These are phyloP conservation scores for Trochalopteron elliotii DNA, from an alignment of 2,113 vertebrate species.

Conservation along the genomic window DNA sequence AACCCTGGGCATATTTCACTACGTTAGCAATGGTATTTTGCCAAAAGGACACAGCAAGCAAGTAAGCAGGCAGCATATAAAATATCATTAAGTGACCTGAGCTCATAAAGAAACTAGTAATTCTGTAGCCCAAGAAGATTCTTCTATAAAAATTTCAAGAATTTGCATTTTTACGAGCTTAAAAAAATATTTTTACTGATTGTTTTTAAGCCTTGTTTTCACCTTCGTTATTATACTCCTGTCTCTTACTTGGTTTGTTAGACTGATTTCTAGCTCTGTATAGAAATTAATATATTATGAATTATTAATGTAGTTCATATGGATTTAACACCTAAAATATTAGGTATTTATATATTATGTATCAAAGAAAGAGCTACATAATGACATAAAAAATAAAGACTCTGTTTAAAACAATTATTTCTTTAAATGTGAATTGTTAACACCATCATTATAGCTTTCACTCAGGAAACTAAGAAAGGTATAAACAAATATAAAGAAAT, in stretches of 20 bases:
- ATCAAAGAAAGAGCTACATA: background rate
- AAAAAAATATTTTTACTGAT: background rate
- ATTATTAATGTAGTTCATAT: background rate
- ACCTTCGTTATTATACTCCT: background rate
- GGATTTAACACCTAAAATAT: background rate
- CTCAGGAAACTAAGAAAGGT: background rate
- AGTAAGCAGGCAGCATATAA: background rate
- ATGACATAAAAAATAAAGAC: background rate
- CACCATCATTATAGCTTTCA: background rate
- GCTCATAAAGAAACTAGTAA: background rate
- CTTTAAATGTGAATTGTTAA: background rate
- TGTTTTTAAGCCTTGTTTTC: background rate
- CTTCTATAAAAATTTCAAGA: background rate
- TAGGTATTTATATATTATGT: background rate
- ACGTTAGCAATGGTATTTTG: background rate
- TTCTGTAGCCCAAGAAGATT: background rate
- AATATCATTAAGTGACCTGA: background rate
- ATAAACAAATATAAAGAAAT: background rate
- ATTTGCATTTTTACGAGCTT: background rate
- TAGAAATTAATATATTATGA: background rate
- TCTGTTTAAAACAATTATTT: background rate
- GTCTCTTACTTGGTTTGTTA: background rate
- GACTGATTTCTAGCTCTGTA: background rate
- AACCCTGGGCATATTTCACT: background rate
- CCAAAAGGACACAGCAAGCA: background rate